Evolutionary conservation across 2,888 invertebrate genomes (phyloP).

Genomic region (Ecdyonurus torrentis): DNA sequence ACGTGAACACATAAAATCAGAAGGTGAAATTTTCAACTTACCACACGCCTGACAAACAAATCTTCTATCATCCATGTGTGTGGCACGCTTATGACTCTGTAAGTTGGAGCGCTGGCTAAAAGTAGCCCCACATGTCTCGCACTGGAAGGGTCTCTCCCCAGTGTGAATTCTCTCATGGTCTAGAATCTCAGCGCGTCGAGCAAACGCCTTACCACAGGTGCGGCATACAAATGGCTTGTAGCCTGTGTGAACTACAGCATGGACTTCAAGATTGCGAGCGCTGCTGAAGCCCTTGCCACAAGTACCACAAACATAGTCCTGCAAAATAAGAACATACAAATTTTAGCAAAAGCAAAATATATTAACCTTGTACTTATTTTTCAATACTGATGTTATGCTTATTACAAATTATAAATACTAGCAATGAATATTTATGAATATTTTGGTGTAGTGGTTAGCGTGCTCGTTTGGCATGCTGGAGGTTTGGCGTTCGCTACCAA

Average conservation of each 20-base stretch:
- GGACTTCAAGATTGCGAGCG: constrained; percentile 54
- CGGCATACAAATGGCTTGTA: constrained; percentile 52
- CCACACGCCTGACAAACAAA: constrained; percentile 53
- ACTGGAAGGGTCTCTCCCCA: constrained; percentile 33
- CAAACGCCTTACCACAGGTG: constrained; percentile 56
- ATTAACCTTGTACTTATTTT: too few relatives aligned
- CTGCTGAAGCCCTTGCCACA: constrained; percentile 55
- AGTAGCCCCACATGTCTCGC: constrained; percentile 58
- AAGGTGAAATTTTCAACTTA: not conserved
- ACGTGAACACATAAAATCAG: not conserved
- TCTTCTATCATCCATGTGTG: constrained; percentile 53
- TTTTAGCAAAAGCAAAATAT: too few relatives aligned
- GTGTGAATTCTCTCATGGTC: constrained; percentile 71
- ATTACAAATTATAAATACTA: constrained; percentile 1
- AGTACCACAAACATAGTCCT: constrained; percentile 19
- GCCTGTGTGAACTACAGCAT: constrained; percentile 62
- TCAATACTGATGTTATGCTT: not conserved
- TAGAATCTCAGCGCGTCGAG: constrained; percentile 55
- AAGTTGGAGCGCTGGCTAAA: constrained; percentile 71
- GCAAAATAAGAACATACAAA: too few relatives aligned
- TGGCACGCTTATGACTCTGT: constrained; percentile 61
- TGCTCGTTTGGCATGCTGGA: too few relatives aligned
- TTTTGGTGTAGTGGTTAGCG: too few relatives aligned
- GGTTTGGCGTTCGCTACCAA: too few relatives aligned
- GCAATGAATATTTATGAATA: too few relatives aligned